Evolutionary conservation across 2,888 invertebrate genomes (phyloP).

Genomic region (Pollenia labialis): DNA sequence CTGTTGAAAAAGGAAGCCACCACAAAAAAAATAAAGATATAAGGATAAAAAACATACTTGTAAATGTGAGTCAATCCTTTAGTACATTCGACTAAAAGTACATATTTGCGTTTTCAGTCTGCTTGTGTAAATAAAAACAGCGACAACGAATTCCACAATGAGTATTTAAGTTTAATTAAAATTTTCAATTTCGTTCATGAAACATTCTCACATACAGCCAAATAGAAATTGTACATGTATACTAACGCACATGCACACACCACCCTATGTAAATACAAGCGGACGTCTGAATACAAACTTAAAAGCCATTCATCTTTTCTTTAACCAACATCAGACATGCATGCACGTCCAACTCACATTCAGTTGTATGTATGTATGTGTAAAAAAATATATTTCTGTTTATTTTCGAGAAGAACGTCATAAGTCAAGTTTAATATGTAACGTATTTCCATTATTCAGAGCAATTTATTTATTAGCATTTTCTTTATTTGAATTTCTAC

Average conservation of each 20-base stretch:
- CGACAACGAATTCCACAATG: constrained; percentile 61
- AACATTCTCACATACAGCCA: background rate
- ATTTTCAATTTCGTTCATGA: constrained; percentile 58
- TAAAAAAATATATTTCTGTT: too few relatives aligned
- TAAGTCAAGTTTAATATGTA: background rate
- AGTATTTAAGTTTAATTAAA: constrained; percentile 69
- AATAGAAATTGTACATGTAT: background rate
- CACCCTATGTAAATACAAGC: background rate
- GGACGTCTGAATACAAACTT: constrained; percentile 45
- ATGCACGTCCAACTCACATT: constrained; percentile 16
- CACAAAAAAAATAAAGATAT: background rate
- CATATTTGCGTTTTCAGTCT: constrained; percentile 37
- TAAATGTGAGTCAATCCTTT: constrained; percentile 34
- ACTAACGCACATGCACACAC: background rate
- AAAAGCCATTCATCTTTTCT: constrained; percentile 57
- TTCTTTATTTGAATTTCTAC: too few relatives aligned
- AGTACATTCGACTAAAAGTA: background rate
- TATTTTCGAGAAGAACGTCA: background rate
- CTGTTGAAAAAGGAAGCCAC: constrained; percentile 1
- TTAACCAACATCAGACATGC: constrained; percentile 38
- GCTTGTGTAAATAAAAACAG: constrained; percentile 58
- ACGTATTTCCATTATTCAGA: too few relatives aligned
- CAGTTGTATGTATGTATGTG: background rate
- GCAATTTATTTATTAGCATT: too few relatives aligned
- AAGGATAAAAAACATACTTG: background rate